Evolutionary conservation across 1,140 invertebrate genomes (phyloP), one percentile per base, ranked within the genome.

Genomic region (Drosophila varians): DNA sequence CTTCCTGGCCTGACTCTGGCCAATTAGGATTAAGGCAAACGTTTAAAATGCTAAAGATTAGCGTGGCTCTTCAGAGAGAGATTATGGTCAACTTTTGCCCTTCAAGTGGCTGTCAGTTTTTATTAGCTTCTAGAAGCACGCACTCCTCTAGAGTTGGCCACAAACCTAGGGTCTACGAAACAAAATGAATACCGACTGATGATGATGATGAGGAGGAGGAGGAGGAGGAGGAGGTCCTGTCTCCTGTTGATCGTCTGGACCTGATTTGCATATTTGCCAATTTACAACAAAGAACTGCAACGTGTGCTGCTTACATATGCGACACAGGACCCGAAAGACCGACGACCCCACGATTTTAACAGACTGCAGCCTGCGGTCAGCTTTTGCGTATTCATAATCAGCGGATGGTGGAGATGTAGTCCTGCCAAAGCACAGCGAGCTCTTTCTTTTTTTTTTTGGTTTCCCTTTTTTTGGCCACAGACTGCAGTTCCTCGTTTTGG

Each of bases 281-380:
- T 84, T 84, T 76, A 79, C 75, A 78, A 84, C 80, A 84, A 84
- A 86, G 80, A 86, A 79, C 42, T 79, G 80, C 80, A 84, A 86
- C 80, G 80, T 79, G 78, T 31, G 28, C 79, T 84, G 80, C 36
- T 79, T 84, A 69, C 49, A 77, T 84, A 84, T 84, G 80, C 75
- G 72, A 69, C 56, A 76, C 80, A 60, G 65, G 57, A 26, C 4
- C 34, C 58, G 31, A 45, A 58, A 74, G 79, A 64, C 55, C 80
- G 46, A 60, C 66, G 76, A 84, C 75, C 80, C 49, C 36, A 21
- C 23, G 42, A 47, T 52, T 23, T 56, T 58, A 58, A 38, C 73
- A 52, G 53, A 56, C 51, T 76, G 52, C 56, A 48, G 51, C 60
- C 57, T 62, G 60, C 75, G 71, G 65, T 84, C 79, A 84, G 60